phyloP scores from a whole-genome alignment of 2,797 vertebrate genomes.

The Numenius phaeopus region DNA sequence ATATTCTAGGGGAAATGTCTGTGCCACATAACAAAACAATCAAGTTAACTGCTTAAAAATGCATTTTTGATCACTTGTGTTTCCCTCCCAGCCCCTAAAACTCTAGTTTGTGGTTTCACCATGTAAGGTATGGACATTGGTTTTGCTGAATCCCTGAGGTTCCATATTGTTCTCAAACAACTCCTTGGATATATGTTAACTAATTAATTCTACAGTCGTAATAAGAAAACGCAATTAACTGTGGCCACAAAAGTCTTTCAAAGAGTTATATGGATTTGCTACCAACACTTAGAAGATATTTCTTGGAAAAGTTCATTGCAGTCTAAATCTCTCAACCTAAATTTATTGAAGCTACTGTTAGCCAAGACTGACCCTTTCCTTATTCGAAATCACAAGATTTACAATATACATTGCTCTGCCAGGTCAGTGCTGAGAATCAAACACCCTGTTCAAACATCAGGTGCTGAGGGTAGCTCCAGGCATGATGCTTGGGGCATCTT shows the following conservation, averaged over 20 bases:
- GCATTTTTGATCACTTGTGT: neutral
- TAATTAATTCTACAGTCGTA: neutral
- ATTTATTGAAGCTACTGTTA: neutral
- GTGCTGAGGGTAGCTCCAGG: neutral
- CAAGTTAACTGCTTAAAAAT: neutral
- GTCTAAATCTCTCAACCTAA: neutral
- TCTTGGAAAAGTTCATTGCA: neutral
- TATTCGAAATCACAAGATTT: neutral
- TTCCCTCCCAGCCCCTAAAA: neutral
- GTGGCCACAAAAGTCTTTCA: neutral
- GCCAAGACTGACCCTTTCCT: neutral
- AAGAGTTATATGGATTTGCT: neutral
- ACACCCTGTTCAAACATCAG: neutral
- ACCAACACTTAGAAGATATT: neutral
- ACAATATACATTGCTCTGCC: neutral
- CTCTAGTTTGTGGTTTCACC: neutral
- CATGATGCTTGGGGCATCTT: neutral
- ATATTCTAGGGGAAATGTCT: neutral
- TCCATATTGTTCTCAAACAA: neutral
- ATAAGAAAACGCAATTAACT: neutral
- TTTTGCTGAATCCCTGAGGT: neutral
- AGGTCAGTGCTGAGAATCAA: neutral
- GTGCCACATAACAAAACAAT: neutral
- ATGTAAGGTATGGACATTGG: fast-evolving
- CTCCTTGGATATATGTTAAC: neutral